A percentile compares a stretch with the other conserved stretches of the same genome.
Conservation (phyloP, 2,113 vertebrate genomes). For the Heterotilapia buettikoferi region DNA sequence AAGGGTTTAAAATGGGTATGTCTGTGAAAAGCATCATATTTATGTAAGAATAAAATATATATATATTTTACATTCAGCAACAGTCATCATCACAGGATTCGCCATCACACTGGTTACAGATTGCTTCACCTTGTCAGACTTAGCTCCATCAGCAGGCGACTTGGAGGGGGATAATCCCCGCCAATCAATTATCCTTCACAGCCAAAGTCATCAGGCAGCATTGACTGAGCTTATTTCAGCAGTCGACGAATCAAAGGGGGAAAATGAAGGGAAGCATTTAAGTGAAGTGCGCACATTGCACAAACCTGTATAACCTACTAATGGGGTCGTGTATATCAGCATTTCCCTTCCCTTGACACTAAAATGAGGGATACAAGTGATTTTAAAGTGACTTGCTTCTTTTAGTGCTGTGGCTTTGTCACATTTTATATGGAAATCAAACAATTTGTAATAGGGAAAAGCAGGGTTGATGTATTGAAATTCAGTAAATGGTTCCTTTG, state of each 20-base stretch:
- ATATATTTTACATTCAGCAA: neutral
- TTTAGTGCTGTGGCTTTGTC: constrained; percentile 1
- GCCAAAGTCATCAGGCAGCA: constrained; percentile 57
- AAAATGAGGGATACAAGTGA: constrained; percentile 21
- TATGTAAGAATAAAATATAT: neutral
- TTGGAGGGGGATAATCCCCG: constrained; percentile 59
- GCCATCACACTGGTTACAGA: neutral
- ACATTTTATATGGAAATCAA: neutral
- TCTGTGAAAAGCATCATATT: neutral
- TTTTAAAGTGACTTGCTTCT: neutral
- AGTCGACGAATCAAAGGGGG: constrained; percentile 12
- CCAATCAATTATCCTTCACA: constrained; percentile 68
- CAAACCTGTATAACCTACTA: constrained; percentile 24
- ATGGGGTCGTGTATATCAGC: neutral
- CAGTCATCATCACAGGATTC: neutral
- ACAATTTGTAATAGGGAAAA: neutral
- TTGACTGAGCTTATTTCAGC: constrained; percentile 37
- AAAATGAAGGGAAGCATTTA: constrained; percentile 40
- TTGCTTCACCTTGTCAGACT: constrained; percentile 13
- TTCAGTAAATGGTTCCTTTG: neutral
- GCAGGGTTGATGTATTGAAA: neutral
- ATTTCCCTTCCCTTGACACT: neutral
- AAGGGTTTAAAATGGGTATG: neutral
- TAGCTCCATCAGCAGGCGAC: constrained; percentile 47
- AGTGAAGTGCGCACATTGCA: neutral